Evolutionary conservation across 1,140 invertebrate species (phyloP).

Genomic region (Megalonaias nervosa): DNA sequence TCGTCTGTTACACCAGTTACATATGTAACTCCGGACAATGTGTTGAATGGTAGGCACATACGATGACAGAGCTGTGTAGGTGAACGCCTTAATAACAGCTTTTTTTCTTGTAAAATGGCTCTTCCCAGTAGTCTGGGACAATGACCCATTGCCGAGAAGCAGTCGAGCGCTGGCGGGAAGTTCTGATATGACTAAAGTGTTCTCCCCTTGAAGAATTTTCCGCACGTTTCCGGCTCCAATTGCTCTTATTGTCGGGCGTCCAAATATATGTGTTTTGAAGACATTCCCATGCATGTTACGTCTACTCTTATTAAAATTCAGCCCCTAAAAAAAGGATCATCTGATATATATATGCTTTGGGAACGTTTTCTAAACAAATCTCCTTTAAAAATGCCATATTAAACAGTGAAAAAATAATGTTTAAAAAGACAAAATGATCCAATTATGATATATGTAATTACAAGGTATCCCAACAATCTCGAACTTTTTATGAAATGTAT

Average conservation of each 20-base stretch:
- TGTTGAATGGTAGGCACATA: slow-evolving; percentile 52
- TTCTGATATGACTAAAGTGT: slow-evolving; percentile 53
- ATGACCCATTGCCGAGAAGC: slow-evolving; percentile 50
- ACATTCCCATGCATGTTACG: slow-evolving; percentile 52
- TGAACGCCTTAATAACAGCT: slow-evolving; percentile 55
- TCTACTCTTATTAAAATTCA: slow-evolving; percentile 48
- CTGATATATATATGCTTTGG: not conserved
- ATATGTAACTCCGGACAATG: slow-evolving; percentile 41
- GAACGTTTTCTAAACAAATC: not conserved
- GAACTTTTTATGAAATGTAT: not conserved
- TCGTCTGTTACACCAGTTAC: slow-evolving; percentile 45
- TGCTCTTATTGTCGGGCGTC: slow-evolving; percentile 59
- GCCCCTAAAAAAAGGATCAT: slow-evolving; percentile 42
- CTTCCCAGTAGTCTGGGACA: slow-evolving; percentile 47
- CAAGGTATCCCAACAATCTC: not conserved
- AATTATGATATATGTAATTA: not conserved
- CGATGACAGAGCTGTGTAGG: slow-evolving; percentile 43
- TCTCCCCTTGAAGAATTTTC: slow-evolving; percentile 56
- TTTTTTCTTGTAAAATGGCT: slow-evolving; percentile 47
- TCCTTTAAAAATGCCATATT: no score
- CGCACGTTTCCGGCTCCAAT: slow-evolving; percentile 52
- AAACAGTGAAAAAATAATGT: not conserved
- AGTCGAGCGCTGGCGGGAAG: slow-evolving; percentile 57
- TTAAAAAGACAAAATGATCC: not conserved
- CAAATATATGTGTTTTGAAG: slow-evolving; percentile 64